A percentile compares a stretch with the other conserved stretches of the same genome.
Evolutionary conservation across 2,113 vertebrate genomes (phyloP).

Genomic region (Pomatostomus ruficeps): DNA sequence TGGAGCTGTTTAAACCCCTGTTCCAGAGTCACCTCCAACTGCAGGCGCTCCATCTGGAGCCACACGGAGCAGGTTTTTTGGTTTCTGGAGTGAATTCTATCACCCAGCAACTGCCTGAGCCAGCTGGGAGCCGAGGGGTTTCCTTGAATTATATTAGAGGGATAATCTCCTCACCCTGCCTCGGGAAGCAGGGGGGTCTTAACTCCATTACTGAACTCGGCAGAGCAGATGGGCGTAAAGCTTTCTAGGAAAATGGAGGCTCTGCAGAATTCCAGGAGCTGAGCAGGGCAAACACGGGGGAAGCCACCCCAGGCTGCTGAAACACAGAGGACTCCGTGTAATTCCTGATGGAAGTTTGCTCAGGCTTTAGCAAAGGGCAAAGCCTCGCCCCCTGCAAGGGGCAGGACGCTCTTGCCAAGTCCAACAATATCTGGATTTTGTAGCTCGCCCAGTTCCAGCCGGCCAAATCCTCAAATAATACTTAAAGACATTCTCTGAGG

Average conservation of each 20-base stretch:
- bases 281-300: background rate
- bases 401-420: background rate
- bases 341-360: conserved; percentile 5
- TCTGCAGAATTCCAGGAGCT: background rate
- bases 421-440: conserved; percentile 23
- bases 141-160: conserved; percentile 27
- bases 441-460: background rate
- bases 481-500: background rate
- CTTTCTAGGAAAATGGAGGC: conserved; percentile 38
- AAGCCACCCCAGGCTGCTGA: background rate
- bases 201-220: conserved; percentile 20
- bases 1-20: background rate
- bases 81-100: background rate
- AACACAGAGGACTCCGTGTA: background rate
- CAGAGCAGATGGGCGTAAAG: conserved; percentile 43
- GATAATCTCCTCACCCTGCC: conserved; percentile 26
- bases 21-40: background rate
- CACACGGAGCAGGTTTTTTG: background rate
- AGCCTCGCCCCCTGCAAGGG: background rate
- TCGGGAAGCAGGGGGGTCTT: background rate
- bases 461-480: conserved; percentile 38
- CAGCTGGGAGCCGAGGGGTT: conserved; percentile 39
- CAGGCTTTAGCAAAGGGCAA: conserved; percentile 31
- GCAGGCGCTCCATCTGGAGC: background rate
- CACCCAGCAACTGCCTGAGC: conserved; percentile 26